Evolutionary conservation across 1,140 invertebrate species (phyloP).

Genomic region (Odontomachus brunneus): DNA sequence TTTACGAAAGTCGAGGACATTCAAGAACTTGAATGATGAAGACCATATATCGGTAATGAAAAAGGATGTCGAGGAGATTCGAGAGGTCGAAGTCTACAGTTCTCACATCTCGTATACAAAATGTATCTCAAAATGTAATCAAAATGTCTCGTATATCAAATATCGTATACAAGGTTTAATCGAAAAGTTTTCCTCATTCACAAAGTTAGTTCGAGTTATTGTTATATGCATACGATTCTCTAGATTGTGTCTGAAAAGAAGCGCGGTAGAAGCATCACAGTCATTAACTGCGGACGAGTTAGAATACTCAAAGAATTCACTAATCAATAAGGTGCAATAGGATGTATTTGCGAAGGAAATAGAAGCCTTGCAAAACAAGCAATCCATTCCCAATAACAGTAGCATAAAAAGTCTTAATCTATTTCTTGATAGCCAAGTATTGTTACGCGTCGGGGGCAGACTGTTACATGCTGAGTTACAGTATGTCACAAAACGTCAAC

Average conservation of each 20-base stretch:
- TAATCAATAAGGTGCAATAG: too few species aligned
- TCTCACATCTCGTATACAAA: too few species aligned
- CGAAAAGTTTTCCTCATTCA: not conserved
- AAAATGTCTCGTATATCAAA: too few species aligned
- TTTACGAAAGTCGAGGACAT: too few species aligned
- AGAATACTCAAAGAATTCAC: too few species aligned
- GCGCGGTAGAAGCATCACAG: too few species aligned
- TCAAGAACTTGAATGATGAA: too few species aligned
- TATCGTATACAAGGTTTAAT: not conserved
- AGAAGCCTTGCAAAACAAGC: not conserved
- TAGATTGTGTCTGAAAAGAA: not conserved
- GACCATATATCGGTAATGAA: too few species aligned
- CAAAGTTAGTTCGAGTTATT: not conserved
- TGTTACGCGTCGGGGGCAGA: not conserved
- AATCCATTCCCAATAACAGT: not conserved
- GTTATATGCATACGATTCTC: not conserved
- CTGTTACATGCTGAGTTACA: not conserved
- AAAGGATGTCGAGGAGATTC: not conserved
- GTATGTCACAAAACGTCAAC: not conserved
- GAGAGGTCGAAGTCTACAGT: not conserved
- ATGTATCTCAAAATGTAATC: too few species aligned
- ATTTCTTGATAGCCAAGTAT: too few species aligned
- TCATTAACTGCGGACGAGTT: too few species aligned
- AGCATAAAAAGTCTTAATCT: not conserved
- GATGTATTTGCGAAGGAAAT: too few species aligned